phyloP scores from a whole-genome alignment of 1,140 invertebrate species.

The Temnothorax longispinosus region DNA sequence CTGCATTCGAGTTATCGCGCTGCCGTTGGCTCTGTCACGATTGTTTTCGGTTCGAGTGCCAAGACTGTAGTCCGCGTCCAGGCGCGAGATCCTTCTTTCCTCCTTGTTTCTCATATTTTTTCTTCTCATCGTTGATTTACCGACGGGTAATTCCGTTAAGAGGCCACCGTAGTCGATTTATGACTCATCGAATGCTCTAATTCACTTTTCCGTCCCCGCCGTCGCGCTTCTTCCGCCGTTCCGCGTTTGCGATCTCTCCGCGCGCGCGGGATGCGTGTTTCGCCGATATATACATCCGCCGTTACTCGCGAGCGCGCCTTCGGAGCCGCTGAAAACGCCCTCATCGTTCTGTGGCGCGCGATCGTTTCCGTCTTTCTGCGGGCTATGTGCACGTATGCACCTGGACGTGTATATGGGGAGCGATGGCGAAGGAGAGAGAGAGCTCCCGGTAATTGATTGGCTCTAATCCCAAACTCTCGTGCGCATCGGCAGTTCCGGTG shows the following conservation, averaged over 20 bases:
- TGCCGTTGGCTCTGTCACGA: slow-evolving; percentile 48
- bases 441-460: slow-evolving; percentile 68
- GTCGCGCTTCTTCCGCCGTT: background rate
- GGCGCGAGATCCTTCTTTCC: slow-evolving; percentile 42
- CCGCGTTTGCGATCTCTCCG: slow-evolving; percentile 24
- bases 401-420: background rate
- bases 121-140: slow-evolving; percentile 70
- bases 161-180: slow-evolving; percentile 71
- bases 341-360: slow-evolving; percentile 44
- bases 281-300: slow-evolving; percentile 58
- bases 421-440: slow-evolving; percentile 3
- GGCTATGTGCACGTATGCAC: background rate
- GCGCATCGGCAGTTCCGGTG: slow-evolving; percentile 59
- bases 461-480: slow-evolving; percentile 67
- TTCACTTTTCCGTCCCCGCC: slow-evolving; percentile 71
- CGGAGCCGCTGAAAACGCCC: slow-evolving; percentile 48
- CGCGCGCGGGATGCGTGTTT: slow-evolving; percentile 48
- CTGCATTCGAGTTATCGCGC: slow-evolving; percentile 32
- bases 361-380: slow-evolving; percentile 47
- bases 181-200: slow-evolving; percentile 74
- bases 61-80: slow-evolving; percentile 46
- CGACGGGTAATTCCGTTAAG: slow-evolving; percentile 75
- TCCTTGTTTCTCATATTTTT: slow-evolving; percentile 47
- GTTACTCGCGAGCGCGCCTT: background rate
- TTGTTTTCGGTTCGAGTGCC: slow-evolving; percentile 58